These are phyloP conservation scores for Chrysopilus asiliformis DNA, from an alignment of 2,888 invertebrate species.

Conservation along the genomic window DNA sequence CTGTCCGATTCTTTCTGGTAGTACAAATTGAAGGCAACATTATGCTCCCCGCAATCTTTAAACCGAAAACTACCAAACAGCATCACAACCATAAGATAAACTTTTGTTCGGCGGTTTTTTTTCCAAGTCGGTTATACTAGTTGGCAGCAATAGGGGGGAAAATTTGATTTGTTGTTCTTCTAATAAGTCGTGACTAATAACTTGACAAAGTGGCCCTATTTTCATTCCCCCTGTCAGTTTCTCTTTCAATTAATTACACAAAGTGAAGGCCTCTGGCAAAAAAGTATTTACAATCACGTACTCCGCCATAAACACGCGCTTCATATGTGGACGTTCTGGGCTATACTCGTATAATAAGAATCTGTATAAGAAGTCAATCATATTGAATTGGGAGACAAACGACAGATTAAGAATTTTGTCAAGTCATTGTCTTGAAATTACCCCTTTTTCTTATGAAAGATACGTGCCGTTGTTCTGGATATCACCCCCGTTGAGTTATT, in stretches of 20 bases:
- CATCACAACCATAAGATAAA: too few relatives aligned
- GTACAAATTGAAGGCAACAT: neutral
- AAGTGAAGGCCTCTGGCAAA: constrained; percentile 6
- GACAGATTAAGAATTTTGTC: constrained; percentile 33
- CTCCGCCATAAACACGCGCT: neutral
- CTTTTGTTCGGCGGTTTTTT: too few relatives aligned
- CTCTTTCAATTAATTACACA: constrained; percentile 14
- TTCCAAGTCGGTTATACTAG: too few relatives aligned
- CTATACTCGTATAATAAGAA: neutral
- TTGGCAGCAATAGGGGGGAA: constrained; percentile 3
- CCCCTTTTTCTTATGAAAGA: constrained; percentile 8
- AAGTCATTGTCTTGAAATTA: constrained; percentile 29
- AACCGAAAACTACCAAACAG: too few relatives aligned
- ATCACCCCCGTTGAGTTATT: too few relatives aligned
- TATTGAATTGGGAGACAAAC: constrained; percentile 19
- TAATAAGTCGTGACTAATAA: constrained; percentile 32
- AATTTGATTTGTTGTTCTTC: constrained; percentile 10
- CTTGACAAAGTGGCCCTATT: constrained; percentile 24
- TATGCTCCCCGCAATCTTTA: too few relatives aligned
- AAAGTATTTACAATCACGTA: too few relatives aligned
- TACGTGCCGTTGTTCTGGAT: too few relatives aligned
- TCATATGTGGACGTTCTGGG: too few relatives aligned
- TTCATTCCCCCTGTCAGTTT: constrained; percentile 13
- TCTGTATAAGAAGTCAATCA: constrained; percentile 12
- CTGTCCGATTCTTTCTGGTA: neutral